Base-by-base conservation (phyloP, 1,140 invertebrate genomes). In the Brachionus sp. region DNA sequence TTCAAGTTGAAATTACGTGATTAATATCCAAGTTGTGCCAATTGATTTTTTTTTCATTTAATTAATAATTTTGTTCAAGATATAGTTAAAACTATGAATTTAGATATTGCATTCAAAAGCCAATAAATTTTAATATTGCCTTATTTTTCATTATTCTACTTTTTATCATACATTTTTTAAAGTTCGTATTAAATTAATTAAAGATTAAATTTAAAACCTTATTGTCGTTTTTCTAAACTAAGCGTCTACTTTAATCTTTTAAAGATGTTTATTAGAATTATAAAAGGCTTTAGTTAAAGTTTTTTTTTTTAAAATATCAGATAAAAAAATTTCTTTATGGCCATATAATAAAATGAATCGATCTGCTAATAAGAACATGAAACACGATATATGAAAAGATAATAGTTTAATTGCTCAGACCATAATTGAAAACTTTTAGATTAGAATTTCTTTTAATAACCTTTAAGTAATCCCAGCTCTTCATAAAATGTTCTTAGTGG, bases 371-470 rank as follows among this genome's bases (percentile, higher is more conserved):
- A 57, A 57, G 50, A 57, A 57, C 16, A 19, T 57, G 50, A 57
- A 57, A 57, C 16, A 25, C 50, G 16, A 57, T 23, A 5, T 23
- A 57, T 23, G 50, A 57, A 57, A 57, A 57, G 50, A 57, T 57
- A 57, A 23, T 57, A 57, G 50, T 23, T 57, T 25, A 57, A 57
- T 57, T 19, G 50, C 19, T 57, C 50, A 57, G 50, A 57, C 50
- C 1, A 57, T 57, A 57, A 57, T 57, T 57, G 16, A 19, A 19
- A 57, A 23, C 19, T 16, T 57, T 25, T 19, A 57, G 50, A 57
- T 57, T 57, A 57, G 50, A 57, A 57, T 57, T n/a, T 57, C 16
- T 57, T 57, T 57, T 57, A 57, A 57, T 57, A 57, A 57, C 50
- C 50, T 57, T 57, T 57, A 57, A 57, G 50, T 57, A 57, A 57